Percentiles rank a stretch among this genome's conserved stretches.
phyloP scores from a whole-genome alignment of 1,140 invertebrate species.

The Pseudomyrmex gracilis region DNA sequence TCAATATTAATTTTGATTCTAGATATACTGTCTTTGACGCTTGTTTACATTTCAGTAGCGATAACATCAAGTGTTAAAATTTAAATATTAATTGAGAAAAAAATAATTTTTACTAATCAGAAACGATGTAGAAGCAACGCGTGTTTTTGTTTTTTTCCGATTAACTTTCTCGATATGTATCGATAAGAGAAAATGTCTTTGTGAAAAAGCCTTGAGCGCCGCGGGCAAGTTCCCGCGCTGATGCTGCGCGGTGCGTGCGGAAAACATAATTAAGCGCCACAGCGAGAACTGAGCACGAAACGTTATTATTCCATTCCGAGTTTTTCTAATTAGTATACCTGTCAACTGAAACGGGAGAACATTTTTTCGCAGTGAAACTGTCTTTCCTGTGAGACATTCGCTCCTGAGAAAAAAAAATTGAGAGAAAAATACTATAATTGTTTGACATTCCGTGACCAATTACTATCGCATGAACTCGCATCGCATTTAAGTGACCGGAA shows the following conservation, averaged over 20 bases:
- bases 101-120: background rate
- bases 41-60: background rate
- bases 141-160: background rate
- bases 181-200: slow-evolving; percentile 36
- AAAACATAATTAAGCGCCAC: slow-evolving; percentile 50
- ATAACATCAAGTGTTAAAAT: background rate
- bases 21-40: background rate
- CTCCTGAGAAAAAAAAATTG: background rate
- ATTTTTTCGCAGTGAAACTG: slow-evolving; percentile 41
- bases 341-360: slow-evolving; percentile 34
- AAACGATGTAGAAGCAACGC: background rate
- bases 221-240: slow-evolving; percentile 11
- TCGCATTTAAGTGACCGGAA: background rate
- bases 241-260: slow-evolving; percentile 25
- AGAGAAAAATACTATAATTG: background rate
- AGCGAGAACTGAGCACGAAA: slow-evolving; percentile 51
- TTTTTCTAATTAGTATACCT: slow-evolving; percentile 58
- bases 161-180: slow-evolving; percentile 31
- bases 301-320: slow-evolving; percentile 64
- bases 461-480: background rate
- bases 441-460: slow-evolving; percentile 13
- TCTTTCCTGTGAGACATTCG: slow-evolving; percentile 5
- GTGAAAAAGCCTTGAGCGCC: slow-evolving; percentile 45
- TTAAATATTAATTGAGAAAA: no score
- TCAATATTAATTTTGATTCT: background rate